phyloP scores from a whole-genome alignment of 2,888 invertebrate genomes.

The Rotaria macrura region DNA sequence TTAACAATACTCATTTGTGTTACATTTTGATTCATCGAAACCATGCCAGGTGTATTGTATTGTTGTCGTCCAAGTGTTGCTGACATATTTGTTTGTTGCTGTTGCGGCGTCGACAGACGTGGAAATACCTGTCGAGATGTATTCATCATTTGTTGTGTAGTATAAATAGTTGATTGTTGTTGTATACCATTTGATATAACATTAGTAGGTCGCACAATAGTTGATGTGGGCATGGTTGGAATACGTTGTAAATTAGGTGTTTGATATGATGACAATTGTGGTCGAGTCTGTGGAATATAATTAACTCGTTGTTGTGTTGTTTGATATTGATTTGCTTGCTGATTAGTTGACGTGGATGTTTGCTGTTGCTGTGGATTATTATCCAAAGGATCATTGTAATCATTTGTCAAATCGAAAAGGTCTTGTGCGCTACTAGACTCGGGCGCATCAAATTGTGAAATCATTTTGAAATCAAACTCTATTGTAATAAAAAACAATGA shows the following conservation, averaged over 20 bases:
- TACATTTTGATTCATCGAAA: slow-evolving; percentile 6
- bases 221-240: not conserved
- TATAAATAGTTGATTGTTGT: not conserved
- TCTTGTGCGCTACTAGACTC: not conserved
- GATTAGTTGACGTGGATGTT: not conserved
- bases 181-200: slow-evolving; percentile 1
- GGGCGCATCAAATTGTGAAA: not conserved
- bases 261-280: not conserved
- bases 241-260: slow-evolving; percentile 14
- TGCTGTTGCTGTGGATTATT: not conserved
- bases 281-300: not conserved
- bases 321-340: not conserved
- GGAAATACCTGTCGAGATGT: not conserved
- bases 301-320: not conserved
- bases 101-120: not conserved
- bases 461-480: not conserved
- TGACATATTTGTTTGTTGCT: not conserved
- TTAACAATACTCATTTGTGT: slow-evolving; percentile 22
- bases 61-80: not conserved
- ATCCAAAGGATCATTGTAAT: not conserved
- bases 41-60: not conserved
- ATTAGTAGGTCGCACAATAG: not conserved
- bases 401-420: not conserved
- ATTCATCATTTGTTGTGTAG: not conserved
- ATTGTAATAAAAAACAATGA: not conserved